Base-by-base conservation (phyloP, 2,113 vertebrate species). In the Salvelinus sp. region DNA sequence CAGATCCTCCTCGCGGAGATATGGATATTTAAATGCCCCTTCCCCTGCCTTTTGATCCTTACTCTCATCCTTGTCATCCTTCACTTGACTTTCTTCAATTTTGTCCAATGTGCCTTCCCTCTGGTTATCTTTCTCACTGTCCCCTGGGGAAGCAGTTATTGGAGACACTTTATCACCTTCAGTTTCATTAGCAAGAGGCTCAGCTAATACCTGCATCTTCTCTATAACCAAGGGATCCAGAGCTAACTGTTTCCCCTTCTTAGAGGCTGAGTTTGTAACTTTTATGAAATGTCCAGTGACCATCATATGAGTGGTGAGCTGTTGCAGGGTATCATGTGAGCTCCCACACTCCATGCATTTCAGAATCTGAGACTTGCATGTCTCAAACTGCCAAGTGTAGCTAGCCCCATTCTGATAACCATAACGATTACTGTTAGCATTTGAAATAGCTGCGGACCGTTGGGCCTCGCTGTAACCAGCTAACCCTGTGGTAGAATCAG, bases 281-380 rank as follows among this genome's bases (percentile, higher is more conserved):
- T 99, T 99, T 83, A 99, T 93, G 82, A 99, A 99, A 87, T 99
- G 98, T 6, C 98, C 98, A 0, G 98, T 99, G n/a, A 99, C 97
- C 98, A 99, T 99, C 98, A 99, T 99, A 77, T 99, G 98, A 18
- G 96, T 96, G 0, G 98, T 99, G 79, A 99, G 97, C 81, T 99
- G 98, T 85, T 99, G 97, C 73, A 99, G 83, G 3, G 98, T 99
- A 27, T 99, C 98, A 0, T 99, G 97, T 1, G 98, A 99, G 78
- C 97, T 99, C 7, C 98, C 98, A 0, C 98, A 99, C 90, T 99
- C 98, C 98, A 99, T 99, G 76, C 98, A 99, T 87, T 99, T 99
- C 14, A 99, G 84, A 88, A 99, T 99, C 92, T 99, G 98, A 67
- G 98, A 98, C 90, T 99, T 99, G 91, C 97, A 98, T 18, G 98